Conservation (phyloP, 2,888 invertebrate genomes). For the Papilio demoleus region DNA sequence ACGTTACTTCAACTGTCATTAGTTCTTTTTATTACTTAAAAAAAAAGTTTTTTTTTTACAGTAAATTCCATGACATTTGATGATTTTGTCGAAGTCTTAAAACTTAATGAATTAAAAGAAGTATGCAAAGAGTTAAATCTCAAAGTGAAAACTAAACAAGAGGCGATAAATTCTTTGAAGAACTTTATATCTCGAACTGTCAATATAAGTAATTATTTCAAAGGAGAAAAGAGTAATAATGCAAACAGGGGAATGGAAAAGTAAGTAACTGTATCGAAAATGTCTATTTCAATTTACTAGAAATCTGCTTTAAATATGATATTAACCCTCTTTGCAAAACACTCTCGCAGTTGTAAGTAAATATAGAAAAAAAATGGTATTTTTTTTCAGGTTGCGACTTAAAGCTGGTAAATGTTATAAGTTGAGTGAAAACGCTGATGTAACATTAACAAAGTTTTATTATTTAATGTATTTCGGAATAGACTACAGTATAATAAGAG, state of each 20-base stretch:
- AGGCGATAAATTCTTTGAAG: constrained; percentile 55
- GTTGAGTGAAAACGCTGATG: constrained; percentile 60
- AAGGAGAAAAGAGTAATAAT: constrained; percentile 52
- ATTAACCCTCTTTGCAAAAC: too few species aligned
- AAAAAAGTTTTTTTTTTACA: constrained; percentile 10
- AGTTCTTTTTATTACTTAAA: too few species aligned
- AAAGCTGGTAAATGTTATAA: constrained; percentile 68
- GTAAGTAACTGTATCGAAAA: constrained; percentile 52
- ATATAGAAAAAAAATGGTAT: too few species aligned
- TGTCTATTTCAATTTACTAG: too few species aligned
- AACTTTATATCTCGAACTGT: constrained; percentile 52
- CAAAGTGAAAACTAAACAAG: constrained; percentile 59
- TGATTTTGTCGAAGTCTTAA: constrained; percentile 57
- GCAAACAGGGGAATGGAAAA: constrained; percentile 57
- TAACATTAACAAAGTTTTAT: constrained; percentile 65
- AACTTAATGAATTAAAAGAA: constrained; percentile 59
- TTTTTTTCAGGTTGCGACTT: constrained; percentile 59
- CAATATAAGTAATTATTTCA: constrained; percentile 59
- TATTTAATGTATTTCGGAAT: constrained; percentile 76
- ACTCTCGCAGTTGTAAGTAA: too few species aligned
- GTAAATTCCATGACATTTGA: constrained; percentile 48
- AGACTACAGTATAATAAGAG: constrained; percentile 64
- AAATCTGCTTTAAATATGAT: too few species aligned
- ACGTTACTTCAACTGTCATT: too few species aligned
- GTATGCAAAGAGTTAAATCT: constrained; percentile 69